Conservation (phyloP, 2,797 vertebrate genomes). For the Enteromius argenteus region DNA sequence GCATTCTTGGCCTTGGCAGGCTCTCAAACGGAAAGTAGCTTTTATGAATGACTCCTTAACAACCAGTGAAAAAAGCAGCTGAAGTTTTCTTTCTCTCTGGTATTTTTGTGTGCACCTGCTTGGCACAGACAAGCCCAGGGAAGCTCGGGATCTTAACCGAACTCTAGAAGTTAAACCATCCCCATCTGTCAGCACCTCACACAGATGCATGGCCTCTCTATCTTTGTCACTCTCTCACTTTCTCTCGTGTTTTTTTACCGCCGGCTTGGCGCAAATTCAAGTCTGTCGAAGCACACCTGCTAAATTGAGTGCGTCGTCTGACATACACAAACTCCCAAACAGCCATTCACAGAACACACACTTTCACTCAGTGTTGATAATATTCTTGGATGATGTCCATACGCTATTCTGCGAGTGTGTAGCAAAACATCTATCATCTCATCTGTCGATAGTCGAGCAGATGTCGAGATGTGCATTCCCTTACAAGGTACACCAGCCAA, state of each 20-base stretch:
- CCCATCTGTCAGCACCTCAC: slow-evolving; percentile 81
- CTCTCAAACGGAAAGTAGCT: slow-evolving; percentile 22
- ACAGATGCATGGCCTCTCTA: slow-evolving; percentile 77
- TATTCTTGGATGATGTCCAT: slow-evolving; percentile 48
- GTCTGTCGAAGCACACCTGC: slow-evolving; percentile 84
- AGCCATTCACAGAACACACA: slow-evolving; percentile 40
- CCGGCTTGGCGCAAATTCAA: slow-evolving; percentile 81
- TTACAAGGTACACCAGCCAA: slow-evolving; percentile 32
- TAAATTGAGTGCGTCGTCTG: slow-evolving; percentile 80
- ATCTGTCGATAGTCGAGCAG: slow-evolving; percentile 32
- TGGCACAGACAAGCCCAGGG: slow-evolving; percentile 75
- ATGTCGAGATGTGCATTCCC: slow-evolving; percentile 41
- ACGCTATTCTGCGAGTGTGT: slow-evolving; percentile 12
- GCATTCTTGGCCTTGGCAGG: slow-evolving; percentile 51
- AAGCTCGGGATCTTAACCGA: slow-evolving; percentile 84
- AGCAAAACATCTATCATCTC: slow-evolving; percentile 41
- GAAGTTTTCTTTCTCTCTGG: slow-evolving; percentile 51
- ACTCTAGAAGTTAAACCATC: slow-evolving; percentile 85
- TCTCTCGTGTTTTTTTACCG: slow-evolving; percentile 71
- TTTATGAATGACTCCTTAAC: slow-evolving; percentile 45
- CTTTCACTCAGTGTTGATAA: slow-evolving; percentile 56
- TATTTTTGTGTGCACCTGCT: slow-evolving; percentile 81
- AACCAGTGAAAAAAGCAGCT: slow-evolving; percentile 26
- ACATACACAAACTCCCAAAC: slow-evolving; percentile 55
- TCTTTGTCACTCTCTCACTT: slow-evolving; percentile 67